Evolutionary conservation across 2,888 invertebrate genomes (phyloP), one percentile per base, ranked within the genome.

Genomic region (Sminthurides aquaticus): DNA sequence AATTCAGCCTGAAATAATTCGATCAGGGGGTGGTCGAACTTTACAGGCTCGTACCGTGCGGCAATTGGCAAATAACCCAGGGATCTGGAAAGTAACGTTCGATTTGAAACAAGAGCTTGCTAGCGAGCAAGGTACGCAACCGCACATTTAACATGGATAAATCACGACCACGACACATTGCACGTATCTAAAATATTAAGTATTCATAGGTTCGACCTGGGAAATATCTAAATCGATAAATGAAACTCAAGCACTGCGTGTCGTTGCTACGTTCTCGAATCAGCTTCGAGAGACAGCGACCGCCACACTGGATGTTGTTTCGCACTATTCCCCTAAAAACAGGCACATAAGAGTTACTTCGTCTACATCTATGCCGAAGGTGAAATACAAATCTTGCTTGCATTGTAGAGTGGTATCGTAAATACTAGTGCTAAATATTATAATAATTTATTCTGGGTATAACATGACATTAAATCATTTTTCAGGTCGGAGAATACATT

Each of bases 401-500:
- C n/a, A n/a, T n/a, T n/a, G n/a, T 8, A 52, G 52, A 11, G 52
- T 52, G 8, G 20, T 11, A 52, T 52, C 52, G 8, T 52, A 18
- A 43, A 43, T 43, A 15, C 11, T 43, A 43, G 11, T 11, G 18
- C 48, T 43, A 43, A 43, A 43, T 43, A 43, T 43, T 15, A 18
- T 11, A 43, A 43, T 43, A 15, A 43, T 18, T 15, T 15, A 43
- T 18, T 43, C 18, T 43, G 48, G 48, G 11, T 43, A 43, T 43
- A 43, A 43, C n/a, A n/a, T n/a, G n/a, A n/a, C n/a, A n/a, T n/a
- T n/a, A n/a, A n/a, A n/a, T n/a, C n/a, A n/a, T n/a, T n/a, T 34
- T 61, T 52, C 79, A 90, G 84, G 93, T 96, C 20, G 95, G 95
- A 29, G 91, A 95, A 78, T 96, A 94, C 78, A 89, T 96, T 76